phyloP scores from a whole-genome alignment of 2,797 vertebrate genomes.

The Trachurus trachurus region DNA sequence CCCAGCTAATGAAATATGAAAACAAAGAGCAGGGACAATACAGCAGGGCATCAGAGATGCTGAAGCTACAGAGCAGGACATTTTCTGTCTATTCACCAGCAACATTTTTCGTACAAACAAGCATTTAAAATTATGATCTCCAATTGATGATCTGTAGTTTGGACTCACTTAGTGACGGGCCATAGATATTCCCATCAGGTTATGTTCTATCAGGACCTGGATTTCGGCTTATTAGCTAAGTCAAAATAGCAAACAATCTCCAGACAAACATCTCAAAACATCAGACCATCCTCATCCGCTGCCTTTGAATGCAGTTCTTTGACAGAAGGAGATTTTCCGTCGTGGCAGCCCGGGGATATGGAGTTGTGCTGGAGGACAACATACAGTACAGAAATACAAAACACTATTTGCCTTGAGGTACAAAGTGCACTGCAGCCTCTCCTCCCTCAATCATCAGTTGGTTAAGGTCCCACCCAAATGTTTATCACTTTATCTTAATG shows the following conservation, averaged over 20 bases:
- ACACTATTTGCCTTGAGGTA: background rate
- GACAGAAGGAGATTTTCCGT: background rate
- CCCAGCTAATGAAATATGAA: constrained; percentile 76
- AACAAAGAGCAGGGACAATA: constrained; percentile 59
- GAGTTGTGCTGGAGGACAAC: background rate
- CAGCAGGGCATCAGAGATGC: constrained; percentile 27
- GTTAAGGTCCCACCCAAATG: background rate
- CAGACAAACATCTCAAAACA: background rate
- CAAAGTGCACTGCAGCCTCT: background rate
- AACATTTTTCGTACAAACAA: background rate
- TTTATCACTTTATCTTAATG: background rate
- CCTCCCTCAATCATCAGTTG: background rate
- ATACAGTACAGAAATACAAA: background rate
- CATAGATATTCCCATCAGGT: background rate
- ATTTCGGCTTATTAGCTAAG: background rate
- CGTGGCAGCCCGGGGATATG: background rate
- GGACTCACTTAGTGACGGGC: background rate
- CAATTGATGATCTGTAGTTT: background rate
- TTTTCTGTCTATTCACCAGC: constrained; percentile 13
- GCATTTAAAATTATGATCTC: background rate
- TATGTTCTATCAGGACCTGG: background rate
- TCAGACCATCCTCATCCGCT: background rate
- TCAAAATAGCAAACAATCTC: background rate
- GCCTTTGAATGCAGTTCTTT: background rate
- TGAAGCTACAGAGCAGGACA: constrained; percentile 6